These are phyloP conservation scores for Salarias fasciatus DNA, from an alignment of 2,797 vertebrate genomes.

Conservation along the genomic window DNA sequence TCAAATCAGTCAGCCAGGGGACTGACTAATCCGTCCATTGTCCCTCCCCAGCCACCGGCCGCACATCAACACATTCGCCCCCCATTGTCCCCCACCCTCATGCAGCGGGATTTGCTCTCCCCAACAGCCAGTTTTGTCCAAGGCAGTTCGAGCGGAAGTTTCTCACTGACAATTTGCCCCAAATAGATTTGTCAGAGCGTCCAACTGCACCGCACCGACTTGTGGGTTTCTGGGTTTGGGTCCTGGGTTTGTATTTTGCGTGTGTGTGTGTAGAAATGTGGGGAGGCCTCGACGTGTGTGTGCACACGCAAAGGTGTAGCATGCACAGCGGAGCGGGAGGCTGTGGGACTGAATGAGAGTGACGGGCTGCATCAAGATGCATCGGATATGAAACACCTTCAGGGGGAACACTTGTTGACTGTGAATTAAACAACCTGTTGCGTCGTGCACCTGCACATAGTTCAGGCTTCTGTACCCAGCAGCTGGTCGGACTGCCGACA, in stretches of 20 bases:
- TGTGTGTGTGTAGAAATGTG: conserved; percentile 8
- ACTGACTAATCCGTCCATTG: conserved; percentile 99
- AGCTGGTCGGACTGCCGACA: neutral
- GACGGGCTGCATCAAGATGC: no score
- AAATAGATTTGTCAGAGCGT: conserved; percentile 99
- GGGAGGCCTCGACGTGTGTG: conserved; percentile 1
- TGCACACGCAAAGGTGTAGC: conserved; percentile 24
- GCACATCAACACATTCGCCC: conserved; percentile 98
- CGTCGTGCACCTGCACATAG: neutral
- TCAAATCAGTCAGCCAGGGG: conserved; percentile 99
- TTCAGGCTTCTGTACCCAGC: no score
- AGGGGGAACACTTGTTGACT: conserved; percentile 4
- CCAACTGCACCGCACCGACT: conserved; percentile 82
- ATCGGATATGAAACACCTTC: neutral
- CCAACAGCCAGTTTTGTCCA: conserved; percentile 99
- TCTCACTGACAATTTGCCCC: conserved; percentile 99
- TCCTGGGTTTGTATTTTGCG: conserved; percentile 68
- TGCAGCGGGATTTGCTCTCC: conserved; percentile 99
- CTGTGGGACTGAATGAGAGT: no score
- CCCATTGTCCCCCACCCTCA: conserved; percentile 97
- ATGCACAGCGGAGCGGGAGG: conserved; percentile 2
- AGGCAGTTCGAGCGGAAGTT: conserved; percentile 99
- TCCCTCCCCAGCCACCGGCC: conserved; percentile 94
- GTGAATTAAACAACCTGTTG: neutral
- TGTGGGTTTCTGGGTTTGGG: conserved; percentile 70